Evolutionary conservation across 1,140 invertebrate genomes (phyloP).

Genomic region (Bilobella aurantiaca): DNA sequence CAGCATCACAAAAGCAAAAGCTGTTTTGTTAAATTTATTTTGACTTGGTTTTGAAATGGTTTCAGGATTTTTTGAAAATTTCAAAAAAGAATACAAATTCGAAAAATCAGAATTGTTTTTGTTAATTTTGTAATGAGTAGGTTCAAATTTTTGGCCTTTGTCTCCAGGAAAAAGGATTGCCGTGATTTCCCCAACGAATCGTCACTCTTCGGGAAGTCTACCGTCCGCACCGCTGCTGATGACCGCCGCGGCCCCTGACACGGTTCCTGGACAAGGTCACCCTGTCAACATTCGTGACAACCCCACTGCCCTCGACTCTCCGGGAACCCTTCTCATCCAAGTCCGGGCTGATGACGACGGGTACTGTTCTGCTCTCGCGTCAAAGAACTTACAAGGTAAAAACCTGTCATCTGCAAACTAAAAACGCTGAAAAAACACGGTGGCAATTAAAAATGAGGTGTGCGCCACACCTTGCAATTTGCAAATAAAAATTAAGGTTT

Average conservation of each 20-base stretch:
- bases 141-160: not conserved
- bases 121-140: not conserved
- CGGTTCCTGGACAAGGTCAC: no score
- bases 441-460: no score
- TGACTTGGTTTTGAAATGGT: no score
- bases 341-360: slow-evolving; percentile 30
- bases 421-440: no score
- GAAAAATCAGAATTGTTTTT: not conserved
- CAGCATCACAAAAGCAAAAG: no score
- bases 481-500: no score
- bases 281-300: not conserved
- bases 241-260: not conserved
- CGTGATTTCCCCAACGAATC: slow-evolving; percentile 7
- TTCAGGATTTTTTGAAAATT: no score
- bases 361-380: slow-evolving; percentile 26
- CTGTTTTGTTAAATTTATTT: no score
- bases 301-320: not conserved
- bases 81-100: not conserved
- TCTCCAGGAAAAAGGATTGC: not conserved
- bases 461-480: no score
- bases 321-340: slow-evolving; percentile 12
- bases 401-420: not conserved
- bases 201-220: slow-evolving; percentile 20
- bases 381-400: slow-evolving; percentile 29
- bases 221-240: slow-evolving; percentile 25